These are phyloP conservation scores for Tineola bisselliella DNA, from an alignment of 2,888 invertebrate genomes.

Conservation along the genomic window DNA sequence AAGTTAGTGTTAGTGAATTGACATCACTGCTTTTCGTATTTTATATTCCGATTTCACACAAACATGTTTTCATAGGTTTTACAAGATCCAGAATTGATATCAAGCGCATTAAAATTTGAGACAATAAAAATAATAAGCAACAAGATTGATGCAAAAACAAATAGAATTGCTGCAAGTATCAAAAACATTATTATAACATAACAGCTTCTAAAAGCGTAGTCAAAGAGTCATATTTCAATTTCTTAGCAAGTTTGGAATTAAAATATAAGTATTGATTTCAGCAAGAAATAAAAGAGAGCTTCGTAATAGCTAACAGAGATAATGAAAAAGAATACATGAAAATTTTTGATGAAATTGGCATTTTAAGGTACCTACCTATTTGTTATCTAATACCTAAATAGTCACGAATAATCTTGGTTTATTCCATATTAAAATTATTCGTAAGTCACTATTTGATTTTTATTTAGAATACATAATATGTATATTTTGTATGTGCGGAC, in stretches of 20 bases:
- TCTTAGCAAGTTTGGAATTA: constrained; percentile 11
- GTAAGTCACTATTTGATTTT: too few species aligned
- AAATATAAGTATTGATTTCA: constrained; percentile 28
- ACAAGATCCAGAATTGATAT: constrained; percentile 28
- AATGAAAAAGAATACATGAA: constrained; percentile 30
- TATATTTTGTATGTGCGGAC: too few species aligned
- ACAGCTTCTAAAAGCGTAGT: too few species aligned
- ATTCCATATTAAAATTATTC: too few species aligned
- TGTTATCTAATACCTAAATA: too few species aligned
- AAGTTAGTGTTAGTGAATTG: too few species aligned
- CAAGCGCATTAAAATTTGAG: constrained; percentile 31
- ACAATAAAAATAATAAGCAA: constrained; percentile 45
- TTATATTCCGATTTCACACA: too few species aligned
- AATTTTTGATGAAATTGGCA: constrained; percentile 42
- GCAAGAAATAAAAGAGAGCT: constrained; percentile 61
- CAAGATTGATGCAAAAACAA: constrained; percentile 41
- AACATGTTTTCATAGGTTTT: constrained; percentile 26
- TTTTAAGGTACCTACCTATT: constrained; percentile 40
- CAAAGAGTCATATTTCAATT: too few species aligned
- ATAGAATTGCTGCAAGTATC: constrained; percentile 51
- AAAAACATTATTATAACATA: neutral
- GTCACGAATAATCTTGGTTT: too few species aligned
- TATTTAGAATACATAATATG: too few species aligned
- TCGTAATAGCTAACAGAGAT: constrained; percentile 34
- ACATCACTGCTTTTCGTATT: too few species aligned